Evolutionary conservation across 2,888 invertebrate species (phyloP), one percentile per base, ranked within the genome.

Genomic region (Anthophora plumipes): DNA sequence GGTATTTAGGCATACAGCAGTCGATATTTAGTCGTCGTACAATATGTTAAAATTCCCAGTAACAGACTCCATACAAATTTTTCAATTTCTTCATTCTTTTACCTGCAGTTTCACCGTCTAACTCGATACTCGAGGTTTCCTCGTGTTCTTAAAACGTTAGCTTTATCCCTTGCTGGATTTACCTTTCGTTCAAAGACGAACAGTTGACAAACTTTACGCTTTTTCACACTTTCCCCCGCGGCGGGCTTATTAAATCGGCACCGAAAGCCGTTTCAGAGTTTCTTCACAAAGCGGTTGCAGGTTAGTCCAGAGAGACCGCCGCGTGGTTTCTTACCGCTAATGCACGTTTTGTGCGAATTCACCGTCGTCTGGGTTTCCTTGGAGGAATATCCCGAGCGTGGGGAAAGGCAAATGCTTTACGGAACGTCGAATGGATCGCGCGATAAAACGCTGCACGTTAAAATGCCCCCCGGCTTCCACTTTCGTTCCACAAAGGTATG

Each of bases 301-400:
- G 22, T 7, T 20, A 9, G 52, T 17, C 22, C 20, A 39, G 54
- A 54, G 41, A 61, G 50, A 76, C 31, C 2, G 4, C 31, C 31
- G 31, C 31, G 31, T 31, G 50, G 37, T 22, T 72, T 48, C 55
- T 48, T 41, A 71, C 74, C 43, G 76, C 60, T 81, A 81, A 82
- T 85, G 82, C 60, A 71, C 75, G 79, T 82, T 85, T 85, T 77
- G 74, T 77, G 74, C 70, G 74, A 74, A 64, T 71, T 63, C 75
- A 52, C 60, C 76, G 67, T 68, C 72, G 60, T 57, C 70, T 67
- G 55, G 67, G 67, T 55, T 72, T 77, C 20, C 69, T 67, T 54
- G 46, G 20, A 6, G 46, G 43, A 20, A 46, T 50, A 41, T 67
- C 52, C 22, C 20, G 20, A 25, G n/a, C 31, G 6, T 20, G 50